Percentiles rank a stretch among this genome's conserved stretches.
phyloP scores from a whole-genome alignment of 1,140 invertebrate species.

The Xylocopa sonorina region DNA sequence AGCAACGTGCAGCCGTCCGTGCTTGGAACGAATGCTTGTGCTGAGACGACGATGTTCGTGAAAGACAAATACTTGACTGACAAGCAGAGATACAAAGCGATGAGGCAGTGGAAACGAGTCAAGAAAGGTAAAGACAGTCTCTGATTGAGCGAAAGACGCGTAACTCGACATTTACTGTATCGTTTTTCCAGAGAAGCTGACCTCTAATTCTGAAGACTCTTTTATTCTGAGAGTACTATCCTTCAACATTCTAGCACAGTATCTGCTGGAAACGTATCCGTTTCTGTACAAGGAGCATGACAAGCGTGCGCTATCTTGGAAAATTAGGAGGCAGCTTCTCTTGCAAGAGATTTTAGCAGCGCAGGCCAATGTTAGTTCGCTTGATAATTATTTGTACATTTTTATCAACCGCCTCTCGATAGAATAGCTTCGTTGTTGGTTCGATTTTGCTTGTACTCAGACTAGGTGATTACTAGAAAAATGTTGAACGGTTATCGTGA shows the following conservation, averaged over 20 bases:
- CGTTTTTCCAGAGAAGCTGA: slow-evolving; percentile 61
- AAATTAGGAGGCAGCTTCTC: slow-evolving; percentile 86
- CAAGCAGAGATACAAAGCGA: slow-evolving; percentile 71
- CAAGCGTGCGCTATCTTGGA: slow-evolving; percentile 86
- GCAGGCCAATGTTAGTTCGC: slow-evolving; percentile 87
- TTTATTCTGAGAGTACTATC: slow-evolving; percentile 83
- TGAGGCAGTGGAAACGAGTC: slow-evolving; percentile 73
- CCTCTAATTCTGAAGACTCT: slow-evolving; percentile 60
- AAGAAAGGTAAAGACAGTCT: slow-evolving; percentile 62
- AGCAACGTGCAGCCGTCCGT: slow-evolving; percentile 11
- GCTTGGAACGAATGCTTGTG: slow-evolving; percentile 36
- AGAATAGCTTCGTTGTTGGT: no score
- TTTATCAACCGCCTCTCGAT: no score
- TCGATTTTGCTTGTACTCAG: no score
- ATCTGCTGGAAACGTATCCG: slow-evolving; percentile 88
- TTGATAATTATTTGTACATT: not conserved
- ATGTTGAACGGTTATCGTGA: no score
- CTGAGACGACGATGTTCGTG: not conserved
- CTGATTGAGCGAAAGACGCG: no score
- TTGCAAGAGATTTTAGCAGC: slow-evolving; percentile 87
- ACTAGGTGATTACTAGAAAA: no score
- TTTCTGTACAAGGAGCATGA: slow-evolving; percentile 88
- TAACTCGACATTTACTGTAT: slow-evolving; percentile 19
- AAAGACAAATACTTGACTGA: slow-evolving; percentile 49
- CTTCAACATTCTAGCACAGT: slow-evolving; percentile 95